Percentiles rank a stretch among this genome's conserved stretches.
Conservation (phyloP, 2,888 invertebrate species). For the Ernsta delagoae region DNA sequence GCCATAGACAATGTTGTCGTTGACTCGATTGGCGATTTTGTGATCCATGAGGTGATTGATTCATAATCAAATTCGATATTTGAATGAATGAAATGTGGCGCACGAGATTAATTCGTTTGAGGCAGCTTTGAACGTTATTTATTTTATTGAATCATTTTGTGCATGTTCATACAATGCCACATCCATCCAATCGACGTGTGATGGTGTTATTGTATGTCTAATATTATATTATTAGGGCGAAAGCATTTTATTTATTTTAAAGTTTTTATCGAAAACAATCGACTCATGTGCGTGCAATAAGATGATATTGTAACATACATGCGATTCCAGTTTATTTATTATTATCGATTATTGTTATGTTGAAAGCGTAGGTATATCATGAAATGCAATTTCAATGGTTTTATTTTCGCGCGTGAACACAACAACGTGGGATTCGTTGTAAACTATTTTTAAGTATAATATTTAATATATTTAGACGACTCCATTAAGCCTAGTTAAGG, state of each 20-base stretch:
- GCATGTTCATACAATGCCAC: constrained; percentile 2
- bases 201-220: constrained; percentile 9
- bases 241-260: constrained; percentile 13
- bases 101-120: not conserved
- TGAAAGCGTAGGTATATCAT: constrained; percentile 38
- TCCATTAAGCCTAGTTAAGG: constrained; percentile 77
- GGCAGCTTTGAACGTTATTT: constrained; percentile 1
- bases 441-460: constrained; percentile 76
- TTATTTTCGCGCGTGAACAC: constrained; percentile 44
- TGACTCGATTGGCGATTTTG: not conserved
- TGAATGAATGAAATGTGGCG: not conserved
- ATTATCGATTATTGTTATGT: constrained; percentile 29
- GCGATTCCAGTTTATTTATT: constrained; percentile 1
- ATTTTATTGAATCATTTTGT: constrained; percentile 5
- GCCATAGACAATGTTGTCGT: not conserved
- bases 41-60: not conserved
- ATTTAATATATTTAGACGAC: constrained; percentile 80
- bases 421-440: constrained; percentile 59
- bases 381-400: constrained; percentile 49
- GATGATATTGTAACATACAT: constrained; percentile 3
- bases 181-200: constrained; percentile 25
- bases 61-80: not conserved
- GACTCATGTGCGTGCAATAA: constrained; percentile 25
- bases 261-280: constrained; percentile 4
- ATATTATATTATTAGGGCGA: constrained; percentile 7